phyloP scores from a whole-genome alignment of 2,113 vertebrate genomes.

The Haliaeetus leucogaster region DNA sequence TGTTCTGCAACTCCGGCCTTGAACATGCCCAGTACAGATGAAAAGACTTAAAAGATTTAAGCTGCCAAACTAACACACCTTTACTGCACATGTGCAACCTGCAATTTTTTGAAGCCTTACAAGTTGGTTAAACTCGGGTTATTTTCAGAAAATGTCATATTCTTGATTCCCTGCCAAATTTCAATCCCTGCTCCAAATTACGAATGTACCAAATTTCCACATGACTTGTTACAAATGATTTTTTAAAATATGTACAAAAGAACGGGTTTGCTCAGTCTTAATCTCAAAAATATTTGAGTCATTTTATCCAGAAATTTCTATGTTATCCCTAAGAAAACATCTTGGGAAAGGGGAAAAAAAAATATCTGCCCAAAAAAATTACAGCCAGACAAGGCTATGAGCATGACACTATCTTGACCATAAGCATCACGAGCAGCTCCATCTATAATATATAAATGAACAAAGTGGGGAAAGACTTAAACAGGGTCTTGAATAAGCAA shows the following conservation, averaged over 20 bases:
- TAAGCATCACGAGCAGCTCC: not conserved
- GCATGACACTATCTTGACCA: not conserved
- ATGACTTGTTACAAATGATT: not conserved
- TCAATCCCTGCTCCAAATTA: not conserved
- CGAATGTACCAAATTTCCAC: not conserved
- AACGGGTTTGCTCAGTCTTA: not conserved
- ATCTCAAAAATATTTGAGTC: not conserved
- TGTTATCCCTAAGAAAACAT: not conserved
- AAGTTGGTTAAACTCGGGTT: not conserved
- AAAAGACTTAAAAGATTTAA: not conserved
- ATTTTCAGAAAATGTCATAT: not conserved
- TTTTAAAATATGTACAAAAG: not conserved
- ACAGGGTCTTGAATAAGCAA: not conserved
- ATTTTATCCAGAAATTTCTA: not conserved
- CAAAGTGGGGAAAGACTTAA: not conserved
- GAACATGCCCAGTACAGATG: not conserved
- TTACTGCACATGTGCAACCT: not conserved
- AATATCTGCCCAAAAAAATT: not conserved
- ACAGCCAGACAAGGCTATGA: not conserved
- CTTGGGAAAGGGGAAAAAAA: not conserved
- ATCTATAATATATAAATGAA: not conserved
- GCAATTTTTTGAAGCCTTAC: not conserved
- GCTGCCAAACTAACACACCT: not conserved
- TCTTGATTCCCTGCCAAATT: not conserved
- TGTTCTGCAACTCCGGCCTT: not conserved